These are phyloP conservation scores for Cerastis leucographa DNA, from an alignment of 2,888 invertebrate species.

Conservation along the genomic window DNA sequence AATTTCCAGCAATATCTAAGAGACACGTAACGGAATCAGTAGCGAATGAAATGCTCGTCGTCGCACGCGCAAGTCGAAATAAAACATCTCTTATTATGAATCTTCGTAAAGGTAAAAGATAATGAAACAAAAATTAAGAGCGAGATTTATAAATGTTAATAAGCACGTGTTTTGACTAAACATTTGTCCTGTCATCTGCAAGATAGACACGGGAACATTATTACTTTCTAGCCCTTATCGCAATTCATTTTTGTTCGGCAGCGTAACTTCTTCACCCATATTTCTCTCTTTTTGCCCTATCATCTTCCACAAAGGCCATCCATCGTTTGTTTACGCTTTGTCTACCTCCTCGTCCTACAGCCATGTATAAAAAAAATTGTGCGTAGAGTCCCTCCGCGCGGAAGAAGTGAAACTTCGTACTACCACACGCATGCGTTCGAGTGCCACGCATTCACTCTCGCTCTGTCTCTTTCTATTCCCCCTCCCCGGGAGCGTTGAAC, in stretches of 20 bases:
- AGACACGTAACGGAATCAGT: slow-evolving; percentile 33
- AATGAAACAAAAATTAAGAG: not conserved
- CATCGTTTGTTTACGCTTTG: too few species aligned
- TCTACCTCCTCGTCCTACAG: too few species aligned
- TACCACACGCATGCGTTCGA: too few species aligned
- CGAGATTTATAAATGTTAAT: not conserved
- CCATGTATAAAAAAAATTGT: too few species aligned
- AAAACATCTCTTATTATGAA: slow-evolving; percentile 20
- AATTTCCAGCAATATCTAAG: slow-evolving; percentile 33
- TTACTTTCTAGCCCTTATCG: not conserved
- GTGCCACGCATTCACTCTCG: too few species aligned
- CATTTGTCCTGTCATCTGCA: not conserved
- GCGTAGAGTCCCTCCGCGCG: too few species aligned
- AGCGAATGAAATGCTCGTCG: slow-evolving; percentile 26
- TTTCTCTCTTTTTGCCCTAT: not conserved
- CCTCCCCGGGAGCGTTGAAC: too few species aligned
- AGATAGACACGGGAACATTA: not conserved
- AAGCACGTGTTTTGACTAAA: not conserved
- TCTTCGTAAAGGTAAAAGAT: slow-evolving; percentile 38
- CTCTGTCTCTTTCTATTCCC: too few species aligned
- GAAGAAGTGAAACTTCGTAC: too few species aligned
- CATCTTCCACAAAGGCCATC: not conserved
- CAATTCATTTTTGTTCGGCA: not conserved
- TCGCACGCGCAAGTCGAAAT: slow-evolving; percentile 21
- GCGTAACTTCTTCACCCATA: not conserved